A percentile compares a stretch with the other conserved stretches of the same genome.
These are phyloP conservation scores for Echinops telfairi DNA, from an alignment of 2,113 vertebrate genomes.

Conservation along the genomic window DNA sequence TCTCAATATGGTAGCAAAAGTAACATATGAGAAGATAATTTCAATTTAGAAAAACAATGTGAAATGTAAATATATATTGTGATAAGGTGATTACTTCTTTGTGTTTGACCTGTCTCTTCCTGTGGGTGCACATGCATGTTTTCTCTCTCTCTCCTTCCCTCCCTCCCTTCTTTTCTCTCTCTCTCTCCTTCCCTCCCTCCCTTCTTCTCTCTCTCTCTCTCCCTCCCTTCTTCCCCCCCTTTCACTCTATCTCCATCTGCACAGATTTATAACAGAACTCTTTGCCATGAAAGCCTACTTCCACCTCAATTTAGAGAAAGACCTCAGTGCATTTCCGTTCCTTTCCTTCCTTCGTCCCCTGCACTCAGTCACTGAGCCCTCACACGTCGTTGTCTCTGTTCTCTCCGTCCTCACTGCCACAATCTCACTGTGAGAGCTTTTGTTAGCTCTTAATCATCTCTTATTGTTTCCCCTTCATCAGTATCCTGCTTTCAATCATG, in stretches of 20 bases:
- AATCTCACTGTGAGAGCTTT: conserved; percentile 26
- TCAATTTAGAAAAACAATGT: conserved; percentile 50
- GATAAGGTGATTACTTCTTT: too few relatives aligned
- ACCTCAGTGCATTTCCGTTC: conserved; percentile 22
- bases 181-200: too few relatives aligned
- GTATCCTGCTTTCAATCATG: conserved; percentile 39
- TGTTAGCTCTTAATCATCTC: conserved; percentile 18
- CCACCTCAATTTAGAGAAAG: background rate
- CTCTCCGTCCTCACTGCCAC: background rate
- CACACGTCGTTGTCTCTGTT: conserved; percentile 1
- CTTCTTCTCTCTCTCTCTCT: background rate
- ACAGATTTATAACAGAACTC: conserved; percentile 27
- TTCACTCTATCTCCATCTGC: conserved; percentile 32
- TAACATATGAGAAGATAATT: conserved; percentile 54
- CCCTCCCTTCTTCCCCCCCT: too few relatives aligned
- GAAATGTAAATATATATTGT: conserved; percentile 44
- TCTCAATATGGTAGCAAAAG: conserved; percentile 31
- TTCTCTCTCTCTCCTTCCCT: too few relatives aligned
- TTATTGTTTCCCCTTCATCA: background rate
- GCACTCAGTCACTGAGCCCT: too few relatives aligned
- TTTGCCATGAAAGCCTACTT: conserved; percentile 15
- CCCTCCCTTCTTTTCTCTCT: too few relatives aligned
- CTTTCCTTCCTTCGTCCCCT: background rate
- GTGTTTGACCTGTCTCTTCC: too few relatives aligned
- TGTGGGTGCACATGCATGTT: too few relatives aligned